Conservation (phyloP, 1,140 invertebrate species). For the Eulimnadia texana region DNA sequence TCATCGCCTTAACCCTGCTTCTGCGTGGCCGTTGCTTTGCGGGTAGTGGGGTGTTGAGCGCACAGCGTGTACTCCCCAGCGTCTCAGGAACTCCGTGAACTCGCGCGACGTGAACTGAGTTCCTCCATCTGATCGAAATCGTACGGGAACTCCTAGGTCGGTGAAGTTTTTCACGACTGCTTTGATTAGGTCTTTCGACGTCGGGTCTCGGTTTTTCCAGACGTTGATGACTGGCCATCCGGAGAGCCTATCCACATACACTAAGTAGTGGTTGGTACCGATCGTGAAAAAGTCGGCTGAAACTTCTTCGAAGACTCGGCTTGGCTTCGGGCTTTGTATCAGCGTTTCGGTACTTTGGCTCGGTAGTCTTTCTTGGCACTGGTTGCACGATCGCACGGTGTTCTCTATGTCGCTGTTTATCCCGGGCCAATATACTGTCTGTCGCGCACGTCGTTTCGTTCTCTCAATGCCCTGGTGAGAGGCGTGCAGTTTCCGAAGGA, state of each 20-base stretch:
- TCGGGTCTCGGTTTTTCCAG: background rate
- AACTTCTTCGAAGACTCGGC: slow-evolving; percentile 24
- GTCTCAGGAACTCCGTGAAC: slow-evolving; percentile 27
- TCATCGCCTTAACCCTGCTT: slow-evolving; percentile 17
- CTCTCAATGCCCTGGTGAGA: slow-evolving; percentile 5
- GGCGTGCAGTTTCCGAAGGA: background rate
- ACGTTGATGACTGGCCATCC: slow-evolving; percentile 6
- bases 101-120: slow-evolving; percentile 29
- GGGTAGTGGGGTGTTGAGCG: slow-evolving; percentile 18
- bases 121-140: slow-evolving; percentile 30
- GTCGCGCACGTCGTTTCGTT: background rate
- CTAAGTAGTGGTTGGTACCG: background rate
- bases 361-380: slow-evolving; percentile 25
- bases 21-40: slow-evolving; percentile 19
- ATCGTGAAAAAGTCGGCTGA: slow-evolving; percentile 25
- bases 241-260: background rate
- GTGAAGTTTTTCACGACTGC: slow-evolving; percentile 25
- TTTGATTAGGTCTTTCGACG: background rate
- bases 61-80: background rate
- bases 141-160: slow-evolving; percentile 27
- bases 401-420: background rate
- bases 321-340: slow-evolving; percentile 18
- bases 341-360: slow-evolving; percentile 26
- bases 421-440: slow-evolving; percentile 3
- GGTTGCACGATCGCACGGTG: background rate